Evolutionary conservation across 1,140 invertebrate species (phyloP).

Genomic region (Leptinotarsa texana): DNA sequence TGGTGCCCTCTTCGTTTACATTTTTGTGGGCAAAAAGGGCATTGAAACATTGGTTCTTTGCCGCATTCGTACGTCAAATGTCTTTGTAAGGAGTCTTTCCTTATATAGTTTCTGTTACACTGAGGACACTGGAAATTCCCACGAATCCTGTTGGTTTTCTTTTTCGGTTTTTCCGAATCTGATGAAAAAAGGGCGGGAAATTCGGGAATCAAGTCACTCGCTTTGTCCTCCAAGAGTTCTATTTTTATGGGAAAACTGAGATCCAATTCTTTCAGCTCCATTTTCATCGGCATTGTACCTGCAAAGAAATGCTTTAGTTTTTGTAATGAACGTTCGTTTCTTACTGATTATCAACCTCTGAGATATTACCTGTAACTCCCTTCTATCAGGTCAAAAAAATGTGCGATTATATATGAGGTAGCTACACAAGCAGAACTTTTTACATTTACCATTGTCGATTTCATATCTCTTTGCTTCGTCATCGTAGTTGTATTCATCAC

Average conservation of each 20-base stretch:
- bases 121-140: constrained; percentile 63
- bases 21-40: constrained; percentile 72
- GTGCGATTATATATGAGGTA: too few relatives aligned
- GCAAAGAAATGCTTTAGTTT: background rate
- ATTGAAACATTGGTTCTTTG: constrained; percentile 78
- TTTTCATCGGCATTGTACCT: constrained; percentile 41
- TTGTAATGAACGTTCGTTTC: constrained; percentile 7
- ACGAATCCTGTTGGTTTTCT: constrained; percentile 49
- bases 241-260: background rate
- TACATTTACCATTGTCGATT: too few relatives aligned
- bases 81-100: constrained; percentile 68
- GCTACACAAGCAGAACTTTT: too few relatives aligned
- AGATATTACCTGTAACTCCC: too few relatives aligned
- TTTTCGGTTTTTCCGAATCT: constrained; percentile 40
- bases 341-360: background rate
- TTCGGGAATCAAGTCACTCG: background rate
- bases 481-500: too few relatives aligned
- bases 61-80: constrained; percentile 68
- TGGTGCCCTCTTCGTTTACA: constrained; percentile 65
- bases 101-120: constrained; percentile 67
- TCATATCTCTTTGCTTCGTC: too few relatives aligned
- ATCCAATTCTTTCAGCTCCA: constrained; percentile 44
- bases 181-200: background rate
- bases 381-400: too few relatives aligned
- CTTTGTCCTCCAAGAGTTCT: constrained; percentile 45